Conservation (phyloP, 2,113 vertebrate genomes). For the Pomatorhinus ruficollis region DNA sequence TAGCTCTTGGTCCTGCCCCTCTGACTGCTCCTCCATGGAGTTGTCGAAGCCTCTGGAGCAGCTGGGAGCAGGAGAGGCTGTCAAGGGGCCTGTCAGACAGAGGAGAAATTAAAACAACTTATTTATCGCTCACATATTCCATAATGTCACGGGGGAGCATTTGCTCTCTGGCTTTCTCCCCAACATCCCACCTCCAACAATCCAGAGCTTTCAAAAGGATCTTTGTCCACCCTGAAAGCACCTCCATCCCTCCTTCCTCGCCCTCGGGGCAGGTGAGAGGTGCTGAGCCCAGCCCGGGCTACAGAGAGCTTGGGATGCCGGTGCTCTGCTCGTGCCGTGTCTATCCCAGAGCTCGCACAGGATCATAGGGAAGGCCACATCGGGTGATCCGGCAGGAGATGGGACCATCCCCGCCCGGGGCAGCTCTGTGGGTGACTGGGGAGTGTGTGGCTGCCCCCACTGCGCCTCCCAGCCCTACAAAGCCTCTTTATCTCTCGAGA, state of each 20-base stretch:
- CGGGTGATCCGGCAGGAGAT: neutral
- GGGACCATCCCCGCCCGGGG: rapidly evolving
- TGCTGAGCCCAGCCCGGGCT: neutral
- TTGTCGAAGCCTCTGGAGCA: rapidly evolving
- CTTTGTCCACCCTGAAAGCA: neutral
- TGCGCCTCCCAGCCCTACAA: neutral
- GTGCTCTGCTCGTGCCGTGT: rapidly evolving
- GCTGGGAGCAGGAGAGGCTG: neutral
- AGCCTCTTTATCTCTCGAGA: neutral
- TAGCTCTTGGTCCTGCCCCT: neutral
- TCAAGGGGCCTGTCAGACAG: neutral
- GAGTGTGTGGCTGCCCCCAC: rapidly evolving
- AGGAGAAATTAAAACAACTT: neutral
- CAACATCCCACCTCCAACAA: neutral
- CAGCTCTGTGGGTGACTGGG: neutral
- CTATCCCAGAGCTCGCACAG: rapidly evolving
- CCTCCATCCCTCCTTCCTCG: neutral
- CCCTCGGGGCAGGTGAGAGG: neutral
- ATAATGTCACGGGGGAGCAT: neutral
- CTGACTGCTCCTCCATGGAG: neutral
- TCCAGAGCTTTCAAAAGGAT: neutral
- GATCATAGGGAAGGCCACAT: neutral
- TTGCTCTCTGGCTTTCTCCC: rapidly evolving
- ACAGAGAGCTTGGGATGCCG: rapidly evolving
- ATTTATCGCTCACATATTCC: neutral